Base-by-base conservation (phyloP, 1,140 invertebrate genomes). In the Anastatus disparis region DNA sequence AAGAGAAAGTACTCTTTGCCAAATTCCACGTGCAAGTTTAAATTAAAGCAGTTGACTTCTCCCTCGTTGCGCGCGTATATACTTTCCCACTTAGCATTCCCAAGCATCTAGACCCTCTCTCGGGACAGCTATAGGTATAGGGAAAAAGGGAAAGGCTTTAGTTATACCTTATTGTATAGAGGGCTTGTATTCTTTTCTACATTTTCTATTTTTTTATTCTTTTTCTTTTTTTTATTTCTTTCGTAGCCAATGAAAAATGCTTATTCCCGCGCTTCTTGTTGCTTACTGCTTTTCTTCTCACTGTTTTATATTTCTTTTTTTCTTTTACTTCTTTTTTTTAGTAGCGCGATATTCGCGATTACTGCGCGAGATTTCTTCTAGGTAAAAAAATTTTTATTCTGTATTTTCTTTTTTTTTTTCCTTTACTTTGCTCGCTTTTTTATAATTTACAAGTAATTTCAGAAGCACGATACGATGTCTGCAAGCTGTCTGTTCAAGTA, bases 11-110 rank as follows among this genome's bases (percentile, higher is more conserved):
- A 31, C 7, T 8, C 48, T n/a, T n/a, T n/a, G 63, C 64, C 69
- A 74, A 77, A 77, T 77, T 77, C 75, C 40, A 67, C 59, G 70
- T 74, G 77, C 74, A 77, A 79, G 65, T 79, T 79, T 78, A 79
- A 79, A 79, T 79, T 79, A 77, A 78, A 73, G 66, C 70, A 76
- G 75, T 77, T 74, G 62, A 56, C 73, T 74, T n/a, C n/a, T 75
- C 35, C 31, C 71, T 44, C 72, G 44, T 72, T 72, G 63, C 70
- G 55, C 56, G 61, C 74, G 70, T 42, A 62, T 50, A 35, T 35
- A 55, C 46, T 63, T 22, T 22, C 12, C 56, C 66, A 59, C 69
- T 75, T 76, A 50, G 64, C 62, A 48, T 71, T 74, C 66, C 50
- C 42, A 3, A 17, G 48, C 29, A 52, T 35, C 20, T 35, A 15